Conservation (phyloP, 2,888 invertebrate species). For the Rhabditophanes sp. region DNA sequence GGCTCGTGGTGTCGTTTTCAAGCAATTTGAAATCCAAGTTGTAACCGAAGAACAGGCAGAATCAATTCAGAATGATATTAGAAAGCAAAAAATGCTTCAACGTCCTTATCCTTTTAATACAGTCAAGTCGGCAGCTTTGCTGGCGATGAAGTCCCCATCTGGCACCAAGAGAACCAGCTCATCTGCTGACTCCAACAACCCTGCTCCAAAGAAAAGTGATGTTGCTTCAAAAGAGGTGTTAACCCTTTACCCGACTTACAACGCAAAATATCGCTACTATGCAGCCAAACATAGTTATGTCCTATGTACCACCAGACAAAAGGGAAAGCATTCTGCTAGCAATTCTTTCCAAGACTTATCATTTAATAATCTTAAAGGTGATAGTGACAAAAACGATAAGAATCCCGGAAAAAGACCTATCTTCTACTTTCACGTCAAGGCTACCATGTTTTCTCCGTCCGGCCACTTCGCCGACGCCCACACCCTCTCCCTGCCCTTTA, state of each 20-base stretch:
- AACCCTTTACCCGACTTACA: constrained; percentile 31
- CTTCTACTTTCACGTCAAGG: constrained; percentile 39
- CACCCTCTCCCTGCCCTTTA: constrained; percentile 40
- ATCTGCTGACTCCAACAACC: constrained; percentile 15
- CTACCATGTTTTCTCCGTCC: constrained; percentile 33
- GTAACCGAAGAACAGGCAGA: constrained; percentile 39
- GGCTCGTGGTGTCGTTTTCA: constrained; percentile 37
- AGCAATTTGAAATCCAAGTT: constrained; percentile 38
- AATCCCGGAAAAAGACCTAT: constrained; percentile 35
- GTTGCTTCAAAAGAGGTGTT: constrained; percentile 30
- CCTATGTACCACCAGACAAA: constrained; percentile 39
- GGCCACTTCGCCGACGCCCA: constrained; percentile 35
- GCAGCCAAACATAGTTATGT: constrained; percentile 41
- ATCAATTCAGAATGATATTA: constrained; percentile 37
- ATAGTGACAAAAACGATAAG: not conserved
- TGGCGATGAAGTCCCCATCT: constrained; percentile 40
- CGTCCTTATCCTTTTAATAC: constrained; percentile 21
- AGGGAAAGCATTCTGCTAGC: constrained; percentile 28
- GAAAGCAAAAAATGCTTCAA: constrained; percentile 29
- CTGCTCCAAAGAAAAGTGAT: constrained; percentile 41
- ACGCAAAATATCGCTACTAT: constrained; percentile 33
- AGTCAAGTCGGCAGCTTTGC: constrained; percentile 27
- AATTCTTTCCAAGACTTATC: constrained; percentile 24
- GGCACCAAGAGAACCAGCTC: constrained; percentile 34
- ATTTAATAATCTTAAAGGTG: not conserved